Evolutionary conservation across 2,797 vertebrate species (phyloP), one percentile per base, ranked within the genome.

Genomic region (Perdix hodgsoniae): DNA sequence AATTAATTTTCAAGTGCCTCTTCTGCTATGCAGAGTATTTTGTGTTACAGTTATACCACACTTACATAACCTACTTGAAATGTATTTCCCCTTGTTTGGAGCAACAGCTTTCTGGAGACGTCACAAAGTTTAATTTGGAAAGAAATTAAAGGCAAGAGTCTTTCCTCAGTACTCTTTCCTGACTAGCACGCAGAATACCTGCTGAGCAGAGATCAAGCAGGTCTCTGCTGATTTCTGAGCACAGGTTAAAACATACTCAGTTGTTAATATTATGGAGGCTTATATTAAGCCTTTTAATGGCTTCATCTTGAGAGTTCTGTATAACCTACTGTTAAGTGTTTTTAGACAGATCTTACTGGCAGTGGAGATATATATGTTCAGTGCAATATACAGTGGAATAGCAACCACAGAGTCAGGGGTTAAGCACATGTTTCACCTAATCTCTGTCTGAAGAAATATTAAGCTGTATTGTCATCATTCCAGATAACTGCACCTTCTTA

Each of bases 1-100:
- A 91, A 96, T 90, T 95, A 94, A 94, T 96, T 95, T 92, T 91
- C 89, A 91, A 96, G 97, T 90, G 89, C 85, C 94, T 93, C 90
- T 94, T 86, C 69, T 79, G 91, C 83, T 89, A 70, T 15, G 61
- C 85, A 61, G 27, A 78, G 76, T 76, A n/a, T 94, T 92, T 95
- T 87, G 79, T 69, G 92, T 83, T 90, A 91, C 74, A 66, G 86
- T 90, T 70, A 64, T 72, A 94, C 81, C 24, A 5, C 52, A 80
- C 91, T 97, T 96, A 91, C 23, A 91, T 90, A 94, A 95, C 54
- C 87, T 75, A 86, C 95, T 94, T 26, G 4, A 94, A 96, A 75
- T 45, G 60, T 86, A 91, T 86, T 93, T 95, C 90, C 90, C 81
- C 90, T 94, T 67, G 52, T 92, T 57, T 65, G 60, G 66, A 94